Percentiles rank a stretch among this genome's conserved stretches.
Conservation (phyloP, 2,113 vertebrate species). For the Oreochromis spilurus region DNA sequence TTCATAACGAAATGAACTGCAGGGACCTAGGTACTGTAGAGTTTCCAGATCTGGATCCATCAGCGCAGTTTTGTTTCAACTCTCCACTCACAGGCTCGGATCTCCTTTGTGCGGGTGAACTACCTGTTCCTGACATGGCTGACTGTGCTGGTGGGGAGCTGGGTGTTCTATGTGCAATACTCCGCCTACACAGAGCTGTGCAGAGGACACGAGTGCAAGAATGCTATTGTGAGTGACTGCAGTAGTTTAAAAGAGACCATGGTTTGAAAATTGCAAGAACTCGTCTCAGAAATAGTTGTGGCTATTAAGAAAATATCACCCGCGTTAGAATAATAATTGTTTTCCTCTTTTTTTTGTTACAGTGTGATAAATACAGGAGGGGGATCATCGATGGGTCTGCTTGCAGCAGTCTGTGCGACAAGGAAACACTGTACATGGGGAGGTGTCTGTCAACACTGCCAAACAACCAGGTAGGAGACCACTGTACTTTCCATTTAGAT, state of each 20-base stretch:
- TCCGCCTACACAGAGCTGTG: conserved; percentile 95
- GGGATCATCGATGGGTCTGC: conserved; percentile 95
- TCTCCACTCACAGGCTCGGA: conserved; percentile 76
- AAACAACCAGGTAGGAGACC: conserved; percentile 83
- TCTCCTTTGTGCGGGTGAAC: conserved; percentile 93
- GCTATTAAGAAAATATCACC: background rate
- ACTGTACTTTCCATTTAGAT: too few relatives aligned
- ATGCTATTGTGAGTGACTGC: conserved; percentile 86
- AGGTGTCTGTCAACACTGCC: conserved; percentile 91
- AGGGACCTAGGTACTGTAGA: background rate
- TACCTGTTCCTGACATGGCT: conserved; percentile 97
- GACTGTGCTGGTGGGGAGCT: conserved; percentile 93
- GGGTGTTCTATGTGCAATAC: conserved; percentile 94
- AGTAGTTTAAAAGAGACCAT: background rate
- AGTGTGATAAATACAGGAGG: conserved; percentile 97
- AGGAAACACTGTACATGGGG: conserved; percentile 89
- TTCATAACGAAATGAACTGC: background rate
- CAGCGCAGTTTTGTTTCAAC: background rate
- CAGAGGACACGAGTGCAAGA: conserved; percentile 95
- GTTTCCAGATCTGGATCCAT: background rate
- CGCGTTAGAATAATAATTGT: accelerated
- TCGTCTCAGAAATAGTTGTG: background rate
- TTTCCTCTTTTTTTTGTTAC: background rate
- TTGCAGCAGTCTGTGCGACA: conserved; percentile 93
- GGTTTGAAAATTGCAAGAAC: background rate